Percentiles rank a stretch among this genome's conserved stretches.
Evolutionary conservation across 2,113 vertebrate species (phyloP).

Genomic region (Coryphaenoides rupestris): DNA sequence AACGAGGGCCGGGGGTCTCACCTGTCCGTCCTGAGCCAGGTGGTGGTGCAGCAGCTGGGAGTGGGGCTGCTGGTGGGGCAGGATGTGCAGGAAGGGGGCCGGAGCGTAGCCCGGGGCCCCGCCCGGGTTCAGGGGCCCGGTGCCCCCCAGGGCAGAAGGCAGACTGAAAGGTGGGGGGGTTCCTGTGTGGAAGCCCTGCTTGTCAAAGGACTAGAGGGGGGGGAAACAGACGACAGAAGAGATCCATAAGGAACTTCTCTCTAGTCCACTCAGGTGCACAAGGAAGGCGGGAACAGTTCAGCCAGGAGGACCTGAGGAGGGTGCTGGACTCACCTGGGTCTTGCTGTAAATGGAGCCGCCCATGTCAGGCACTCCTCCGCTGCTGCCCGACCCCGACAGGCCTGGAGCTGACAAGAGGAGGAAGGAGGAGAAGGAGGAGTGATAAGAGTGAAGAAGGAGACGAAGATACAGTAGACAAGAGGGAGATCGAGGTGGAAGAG

Average conservation of each 20-base stretch:
- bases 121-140: conserved; percentile 86
- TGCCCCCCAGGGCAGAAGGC: conserved; percentile 88
- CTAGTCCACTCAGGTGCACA: too few relatives aligned
- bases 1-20: too few relatives aligned
- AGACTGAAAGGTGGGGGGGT: conserved; percentile 91
- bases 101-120: conserved; percentile 87
- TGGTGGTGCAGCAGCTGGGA: conserved; percentile 93
- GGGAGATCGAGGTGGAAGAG: conserved; percentile 18
- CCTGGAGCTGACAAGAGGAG: conserved; percentile 68
- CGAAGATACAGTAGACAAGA: conserved; percentile 23
- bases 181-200: conserved; percentile 94
- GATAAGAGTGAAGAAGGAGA: background rate
- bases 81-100: conserved; percentile 87
- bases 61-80: conserved; percentile 95
- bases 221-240: background rate
- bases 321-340: conserved; percentile 79
- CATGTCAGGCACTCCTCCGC: conserved; percentile 89
- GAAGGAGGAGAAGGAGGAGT: background rate
- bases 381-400: conserved; percentile 84
- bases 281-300: too few relatives aligned
- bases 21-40: conserved; percentile 74
- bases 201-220: conserved; percentile 83
- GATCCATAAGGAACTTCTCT: background rate
- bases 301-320: too few relatives aligned
- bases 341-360: conserved; percentile 91